Percentiles rank a stretch among this genome's conserved stretches.
These are phyloP conservation scores for Papilio protenor DNA, from an alignment of 2,888 invertebrate genomes.

Conservation along the genomic window DNA sequence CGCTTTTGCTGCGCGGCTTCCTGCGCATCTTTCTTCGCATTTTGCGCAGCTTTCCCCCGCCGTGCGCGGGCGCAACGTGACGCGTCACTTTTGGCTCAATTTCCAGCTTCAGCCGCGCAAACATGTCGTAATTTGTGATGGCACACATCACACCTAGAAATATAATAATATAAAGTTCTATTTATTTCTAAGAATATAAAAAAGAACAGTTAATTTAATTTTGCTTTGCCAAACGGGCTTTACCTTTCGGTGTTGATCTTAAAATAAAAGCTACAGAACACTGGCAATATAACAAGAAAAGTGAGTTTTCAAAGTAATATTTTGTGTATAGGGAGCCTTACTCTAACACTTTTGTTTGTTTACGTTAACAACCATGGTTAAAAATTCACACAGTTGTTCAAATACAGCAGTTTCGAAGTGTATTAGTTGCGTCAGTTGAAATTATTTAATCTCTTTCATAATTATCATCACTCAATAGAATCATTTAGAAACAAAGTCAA, in stretches of 20 bases:
- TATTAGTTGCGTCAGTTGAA: neutral
- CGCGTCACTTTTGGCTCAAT: constrained; percentile 72
- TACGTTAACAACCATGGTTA: too few relatives aligned
- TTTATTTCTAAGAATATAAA: too few relatives aligned
- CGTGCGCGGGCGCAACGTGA: constrained; percentile 59
- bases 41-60: constrained; percentile 65
- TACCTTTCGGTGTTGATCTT: too few relatives aligned
- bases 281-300: too few relatives aligned
- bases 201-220: too few relatives aligned
- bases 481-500: neutral
- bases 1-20: constrained; percentile 76
- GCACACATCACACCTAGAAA: constrained; percentile 77
- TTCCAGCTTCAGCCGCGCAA: constrained; percentile 76
- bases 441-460: neutral
- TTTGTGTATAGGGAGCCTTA: too few relatives aligned
- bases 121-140: constrained; percentile 81
- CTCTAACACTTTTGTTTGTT: too few relatives aligned
- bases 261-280: too few relatives aligned
- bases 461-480: neutral
- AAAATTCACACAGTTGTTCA: neutral
- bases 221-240: too few relatives aligned
- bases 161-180: neutral
- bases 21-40: constrained; percentile 65
- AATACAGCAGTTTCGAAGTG: neutral
- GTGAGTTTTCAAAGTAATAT: too few relatives aligned